Evolutionary conservation across 2,797 vertebrate genomes (phyloP), one percentile per base, ranked within the genome.

Genomic region (Pterois miles): DNA sequence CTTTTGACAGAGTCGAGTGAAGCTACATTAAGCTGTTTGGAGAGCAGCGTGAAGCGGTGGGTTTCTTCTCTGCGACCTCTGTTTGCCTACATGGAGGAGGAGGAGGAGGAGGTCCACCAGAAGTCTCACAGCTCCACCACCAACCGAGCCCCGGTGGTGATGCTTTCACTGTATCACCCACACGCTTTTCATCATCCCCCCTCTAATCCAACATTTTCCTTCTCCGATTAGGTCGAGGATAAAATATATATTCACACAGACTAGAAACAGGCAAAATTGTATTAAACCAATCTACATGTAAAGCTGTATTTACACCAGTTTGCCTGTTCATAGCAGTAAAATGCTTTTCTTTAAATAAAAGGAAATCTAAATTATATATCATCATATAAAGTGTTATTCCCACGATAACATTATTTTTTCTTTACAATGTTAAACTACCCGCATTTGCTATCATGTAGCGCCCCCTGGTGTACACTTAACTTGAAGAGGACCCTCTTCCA

Each of bases 381-480:
- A 23, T 3, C 11, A 23, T 4, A 22, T 8, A 50, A 46, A 38
- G 6, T 22, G 13, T 36, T 29, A 31, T 12, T 0, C 2, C 8
- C 57, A 16, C 2, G 3, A 40, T 36, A 46, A 20, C 18, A 52
- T 48, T 8, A 0, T 4, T 22, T 65, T 38, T 65, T 48, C 22
- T 31, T 22, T 4, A 33, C 23, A 1, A 8, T n/a, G 5, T 57
- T 56, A 1, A 53, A 66, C 14, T 27, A 4, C 1, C 4, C 27
- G 13, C 3, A 36, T 73, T 50, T 73, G 16, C 36, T 16, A 40
- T 67, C 33, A 27, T 18, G 9, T 67, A 46, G 68, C 79, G 84
- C 89, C 89, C 83, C 80, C 92, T 91, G 57, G 77, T 82, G 92
- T 18, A 29, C 2, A 29, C n/a, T n/a, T n/a, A n/a, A n/a, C n/a